These are phyloP conservation scores for Talpa occidentalis DNA, from an alignment of 2,113 vertebrate species.

Conservation along the genomic window DNA sequence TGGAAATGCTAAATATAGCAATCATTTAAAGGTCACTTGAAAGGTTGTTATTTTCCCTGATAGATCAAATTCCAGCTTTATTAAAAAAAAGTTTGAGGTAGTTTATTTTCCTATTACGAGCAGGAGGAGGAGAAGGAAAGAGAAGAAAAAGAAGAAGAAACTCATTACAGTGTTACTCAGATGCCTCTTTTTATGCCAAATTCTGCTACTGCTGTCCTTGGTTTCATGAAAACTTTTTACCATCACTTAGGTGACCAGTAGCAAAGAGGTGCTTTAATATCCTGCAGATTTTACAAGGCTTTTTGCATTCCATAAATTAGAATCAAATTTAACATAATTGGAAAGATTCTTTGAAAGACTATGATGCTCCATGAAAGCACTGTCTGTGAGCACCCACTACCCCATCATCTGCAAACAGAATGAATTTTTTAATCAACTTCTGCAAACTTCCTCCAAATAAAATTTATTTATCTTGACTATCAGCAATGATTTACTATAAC, in stretches of 20 bases:
- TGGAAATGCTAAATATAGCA: slow-evolving; percentile 56
- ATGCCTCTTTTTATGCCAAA: not conserved
- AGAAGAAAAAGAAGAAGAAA: not conserved
- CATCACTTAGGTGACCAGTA: not conserved
- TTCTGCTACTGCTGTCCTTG: not conserved
- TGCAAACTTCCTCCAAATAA: not conserved
- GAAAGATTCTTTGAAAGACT: not conserved
- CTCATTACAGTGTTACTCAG: not conserved
- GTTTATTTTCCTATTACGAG: not conserved
- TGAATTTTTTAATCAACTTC: not conserved
- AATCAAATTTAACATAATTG: not conserved
- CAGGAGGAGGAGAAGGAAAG: too few relatives aligned
- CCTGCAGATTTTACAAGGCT: not conserved
- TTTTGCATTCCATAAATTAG: not conserved
- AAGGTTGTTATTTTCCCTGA: not conserved
- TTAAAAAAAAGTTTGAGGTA: not conserved
- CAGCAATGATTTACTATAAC: not conserved
- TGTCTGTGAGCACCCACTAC: not conserved
- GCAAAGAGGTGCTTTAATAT: not conserved
- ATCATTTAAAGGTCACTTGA: slow-evolving; percentile 45
- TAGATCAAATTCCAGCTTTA: not conserved
- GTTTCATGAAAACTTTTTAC: not conserved
- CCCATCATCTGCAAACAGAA: not conserved
- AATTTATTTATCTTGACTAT: not conserved
- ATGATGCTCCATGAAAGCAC: not conserved